phyloP scores from a whole-genome alignment of 53 echinoderm and acorn worm species.

The Glandiceps talaboti region DNA sequence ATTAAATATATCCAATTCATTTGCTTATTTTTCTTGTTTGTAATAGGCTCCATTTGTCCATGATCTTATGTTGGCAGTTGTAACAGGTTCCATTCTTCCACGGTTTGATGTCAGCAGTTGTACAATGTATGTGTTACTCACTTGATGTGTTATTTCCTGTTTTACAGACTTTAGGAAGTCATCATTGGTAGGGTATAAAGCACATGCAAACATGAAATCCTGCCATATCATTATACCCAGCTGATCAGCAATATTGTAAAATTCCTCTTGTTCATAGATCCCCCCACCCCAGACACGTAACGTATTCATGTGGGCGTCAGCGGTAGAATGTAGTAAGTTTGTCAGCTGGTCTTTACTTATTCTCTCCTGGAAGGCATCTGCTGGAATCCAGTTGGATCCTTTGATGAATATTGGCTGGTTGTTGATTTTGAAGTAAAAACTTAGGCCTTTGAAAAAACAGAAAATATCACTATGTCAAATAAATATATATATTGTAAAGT shows the following conservation, averaged over 20 bases:
- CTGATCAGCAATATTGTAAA: constrained; percentile 64
- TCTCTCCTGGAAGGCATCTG: constrained; percentile 88
- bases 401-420: constrained; percentile 57
- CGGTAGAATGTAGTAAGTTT: constrained; percentile 51
- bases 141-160: constrained; percentile 69
- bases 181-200: constrained; percentile 64
- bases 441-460: too few species aligned
- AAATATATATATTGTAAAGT: too few species aligned
- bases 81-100: too few species aligned
- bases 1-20: too few species aligned
- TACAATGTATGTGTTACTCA: too few species aligned
- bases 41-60: too few species aligned
- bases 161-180: constrained; percentile 46
- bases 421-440: constrained; percentile 92
- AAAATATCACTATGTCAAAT: too few species aligned
- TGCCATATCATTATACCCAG: constrained; percentile 86
- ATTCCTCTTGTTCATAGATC: constrained; percentile 74
- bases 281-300: constrained; percentile 92
- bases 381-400: constrained; percentile 95
- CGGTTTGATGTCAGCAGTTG: too few species aligned
- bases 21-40: too few species aligned
- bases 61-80: too few species aligned
- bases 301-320: constrained; percentile 82
- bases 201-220: constrained; percentile 94
- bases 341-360: constrained; percentile 16